phyloP scores from a whole-genome alignment of 2,888 invertebrate species.

The Stegana nigrithorax region DNA sequence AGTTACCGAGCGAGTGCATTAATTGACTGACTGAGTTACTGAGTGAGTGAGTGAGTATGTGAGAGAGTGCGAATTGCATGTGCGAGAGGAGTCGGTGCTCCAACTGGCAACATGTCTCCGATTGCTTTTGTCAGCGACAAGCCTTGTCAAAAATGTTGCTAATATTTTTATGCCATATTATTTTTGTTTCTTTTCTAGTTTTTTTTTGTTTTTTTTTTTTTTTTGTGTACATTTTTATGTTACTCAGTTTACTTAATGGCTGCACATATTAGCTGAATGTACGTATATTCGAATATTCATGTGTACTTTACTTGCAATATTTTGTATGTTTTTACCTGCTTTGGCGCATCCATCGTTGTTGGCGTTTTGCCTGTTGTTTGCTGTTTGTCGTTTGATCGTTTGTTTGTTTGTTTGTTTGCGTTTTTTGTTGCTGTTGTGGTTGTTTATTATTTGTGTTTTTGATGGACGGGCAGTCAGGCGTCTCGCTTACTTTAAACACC shows the following conservation, averaged over 20 bases:
- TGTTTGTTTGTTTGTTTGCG: not conserved
- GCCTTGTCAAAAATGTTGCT: not conserved
- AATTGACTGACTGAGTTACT: no score
- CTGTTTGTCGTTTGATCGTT: constrained; percentile 24
- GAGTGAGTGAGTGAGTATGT: no score
- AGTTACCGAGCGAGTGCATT: no score
- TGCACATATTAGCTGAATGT: not conserved
- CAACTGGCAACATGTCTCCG: not conserved
- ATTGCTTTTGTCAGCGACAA: not conserved
- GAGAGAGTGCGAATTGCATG: no score
- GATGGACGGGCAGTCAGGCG: constrained; percentile 12
- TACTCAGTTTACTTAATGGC: not conserved
- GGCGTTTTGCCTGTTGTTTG: constrained; percentile 28
- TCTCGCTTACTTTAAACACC: not conserved
- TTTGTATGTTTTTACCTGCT: constrained; percentile 48
- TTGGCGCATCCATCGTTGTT: constrained; percentile 56
- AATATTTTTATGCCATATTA: not conserved
- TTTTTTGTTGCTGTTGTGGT: not conserved
- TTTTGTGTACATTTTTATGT: not conserved
- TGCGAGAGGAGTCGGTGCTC: no score
- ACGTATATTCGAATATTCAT: no score
- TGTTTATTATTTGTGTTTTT: not conserved
- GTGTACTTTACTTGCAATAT: not conserved
- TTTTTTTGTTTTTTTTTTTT: not conserved
- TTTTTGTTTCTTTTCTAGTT: no score